Evolutionary conservation across 2,113 vertebrate species (phyloP), one percentile per base, ranked within the genome.

Genomic region (Garra rufa): DNA sequence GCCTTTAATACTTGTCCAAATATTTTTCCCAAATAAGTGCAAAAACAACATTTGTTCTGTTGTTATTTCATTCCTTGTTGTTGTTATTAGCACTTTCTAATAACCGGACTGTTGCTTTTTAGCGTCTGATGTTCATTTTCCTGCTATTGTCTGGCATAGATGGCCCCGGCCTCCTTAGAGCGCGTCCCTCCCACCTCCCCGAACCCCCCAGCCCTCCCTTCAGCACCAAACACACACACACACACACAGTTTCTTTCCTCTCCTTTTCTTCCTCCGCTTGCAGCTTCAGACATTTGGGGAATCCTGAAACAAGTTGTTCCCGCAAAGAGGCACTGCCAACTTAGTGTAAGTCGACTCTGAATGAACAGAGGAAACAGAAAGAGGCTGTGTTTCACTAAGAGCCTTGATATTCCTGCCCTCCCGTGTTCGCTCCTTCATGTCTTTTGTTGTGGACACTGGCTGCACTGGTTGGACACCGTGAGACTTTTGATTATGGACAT

Each of bases 121-220:
- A 87, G 85, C 88, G 88, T 89, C 92, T 92, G 90, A 94, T 94
- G 91, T 88, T 91, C 88, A 80, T 91, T 91, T 94, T 94, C 93
- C 94, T 94, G 88, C 92, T 85, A 93, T 94, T 94, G 92, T 95
- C 89, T 90, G 84, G 86, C 88, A 80, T 86, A 88, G 88, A 88
- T 91, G 90, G 89, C 86, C 76, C 87, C 87, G 90, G 90, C 90
- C 87, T 83, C 19, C 41, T 87, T 89, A 89, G 89, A 92, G 85
- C 59, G 30, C 0, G 88, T 88, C 90, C 90, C 90, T 90, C 90
- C 89, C 89, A 85, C 89, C 89, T 89, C 85, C 77, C 71, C 86
- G 17, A 81, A 82, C 74, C 85, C 87, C 79, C 75, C 83, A 24
- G 50, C n/a, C 82, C 61, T 26, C 69, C 69, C 46, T 67, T 63